phyloP scores from a whole-genome alignment of 2,113 vertebrate genomes.

The Tyto alba region DNA sequence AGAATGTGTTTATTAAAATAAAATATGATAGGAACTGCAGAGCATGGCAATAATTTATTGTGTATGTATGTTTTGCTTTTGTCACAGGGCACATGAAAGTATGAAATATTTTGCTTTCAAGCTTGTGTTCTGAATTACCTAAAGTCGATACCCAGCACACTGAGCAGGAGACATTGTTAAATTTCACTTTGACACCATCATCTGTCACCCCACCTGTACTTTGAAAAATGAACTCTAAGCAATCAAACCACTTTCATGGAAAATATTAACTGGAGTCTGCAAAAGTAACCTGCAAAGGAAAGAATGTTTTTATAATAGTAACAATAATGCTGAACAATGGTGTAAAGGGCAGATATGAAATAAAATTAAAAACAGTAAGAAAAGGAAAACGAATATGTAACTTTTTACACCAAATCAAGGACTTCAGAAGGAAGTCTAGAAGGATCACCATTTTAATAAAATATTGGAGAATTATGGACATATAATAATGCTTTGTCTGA shows the following conservation, averaged over 20 bases:
- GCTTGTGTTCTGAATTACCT: slow-evolving; percentile 47
- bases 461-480: neutral
- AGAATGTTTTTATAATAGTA: slow-evolving; percentile 22
- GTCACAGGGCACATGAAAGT: slow-evolving; percentile 12
- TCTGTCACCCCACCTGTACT: slow-evolving; percentile 50
- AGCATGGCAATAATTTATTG: slow-evolving; percentile 33
- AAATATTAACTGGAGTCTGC: slow-evolving; percentile 21
- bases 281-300: slow-evolving; percentile 5
- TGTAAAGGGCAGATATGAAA: slow-evolving; percentile 3
- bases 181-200: slow-evolving; percentile 52
- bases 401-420: neutral
- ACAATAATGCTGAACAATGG: neutral
- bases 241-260: slow-evolving; percentile 48
- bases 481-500: neutral
- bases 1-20: slow-evolving; percentile 49
- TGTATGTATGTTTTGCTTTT: slow-evolving; percentile 51
- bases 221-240: slow-evolving; percentile 62
- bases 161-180: slow-evolving; percentile 52
- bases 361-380: neutral
- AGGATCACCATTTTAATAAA: neutral
- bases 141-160: slow-evolving; percentile 47
- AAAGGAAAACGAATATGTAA: neutral
- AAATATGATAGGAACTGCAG: slow-evolving; percentile 25
- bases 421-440: neutral
- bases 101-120: slow-evolving; percentile 49